These are phyloP conservation scores for Nematopogon swammerdamellus DNA, from an alignment of 2,888 invertebrate species.

Conservation along the genomic window DNA sequence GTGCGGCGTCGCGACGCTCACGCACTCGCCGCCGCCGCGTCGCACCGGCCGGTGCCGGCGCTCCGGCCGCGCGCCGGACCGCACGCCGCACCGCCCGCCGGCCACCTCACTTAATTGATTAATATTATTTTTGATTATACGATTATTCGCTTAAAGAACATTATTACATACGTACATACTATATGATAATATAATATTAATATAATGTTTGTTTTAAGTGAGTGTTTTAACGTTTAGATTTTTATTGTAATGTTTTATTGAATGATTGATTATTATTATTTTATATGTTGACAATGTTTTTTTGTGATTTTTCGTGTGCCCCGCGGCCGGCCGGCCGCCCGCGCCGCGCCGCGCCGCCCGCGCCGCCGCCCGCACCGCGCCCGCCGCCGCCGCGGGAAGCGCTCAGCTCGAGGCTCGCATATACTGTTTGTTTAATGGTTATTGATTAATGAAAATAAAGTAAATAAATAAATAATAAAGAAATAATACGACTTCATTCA, in stretches of 20 bases:
- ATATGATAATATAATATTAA: conserved; percentile 55
- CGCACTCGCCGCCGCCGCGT: conserved; percentile 7
- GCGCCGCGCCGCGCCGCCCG: conserved; percentile 28
- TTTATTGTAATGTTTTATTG: conserved; percentile 59
- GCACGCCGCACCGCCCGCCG: conserved; percentile 32
- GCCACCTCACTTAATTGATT: conserved; percentile 24
- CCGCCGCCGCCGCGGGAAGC: conserved; percentile 38
- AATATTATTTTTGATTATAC: conserved; percentile 50
- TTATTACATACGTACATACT: conserved; percentile 54
- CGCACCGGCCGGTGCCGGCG: conserved; percentile 22
- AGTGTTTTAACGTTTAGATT: conserved; percentile 56
- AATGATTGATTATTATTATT: conserved; percentile 50
- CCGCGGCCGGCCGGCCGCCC: conserved; percentile 30
- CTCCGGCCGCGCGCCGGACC: conserved; percentile 27
- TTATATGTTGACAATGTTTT: conserved; percentile 56
- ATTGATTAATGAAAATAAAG: conserved; percentile 42
- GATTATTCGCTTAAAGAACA: conserved; percentile 55
- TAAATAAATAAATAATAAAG: conserved; percentile 41
- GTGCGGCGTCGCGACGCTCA: conserved; percentile 7
- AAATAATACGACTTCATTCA: conserved; percentile 52
- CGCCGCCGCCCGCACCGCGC: background rate
- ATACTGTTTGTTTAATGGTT: conserved; percentile 41
- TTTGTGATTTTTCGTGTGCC: conserved; percentile 44
- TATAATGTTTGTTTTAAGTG: conserved; percentile 59
- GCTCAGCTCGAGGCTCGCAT: background rate